Base-by-base conservation (phyloP, 1,140 invertebrate genomes). In the Pseudomyrmex cubaensis region DNA sequence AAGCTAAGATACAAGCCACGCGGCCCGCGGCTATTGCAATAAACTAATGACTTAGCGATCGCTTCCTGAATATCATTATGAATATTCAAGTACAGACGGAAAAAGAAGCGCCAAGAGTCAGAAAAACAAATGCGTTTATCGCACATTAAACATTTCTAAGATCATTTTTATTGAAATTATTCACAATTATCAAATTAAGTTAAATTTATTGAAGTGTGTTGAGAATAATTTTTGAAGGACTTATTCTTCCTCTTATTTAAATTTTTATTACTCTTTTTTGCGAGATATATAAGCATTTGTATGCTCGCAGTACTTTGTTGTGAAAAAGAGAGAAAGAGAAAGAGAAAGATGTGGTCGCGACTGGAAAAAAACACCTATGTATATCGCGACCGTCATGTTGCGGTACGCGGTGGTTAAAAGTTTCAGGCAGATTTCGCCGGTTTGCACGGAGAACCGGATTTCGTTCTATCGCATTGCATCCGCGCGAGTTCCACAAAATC, bases 41-140 rank as follows among this genome's bases (percentile, higher is more conserved):
- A 86, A 87, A 86, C 75, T 87, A 76, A 88, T 77, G 87, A 85
- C 50, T 77, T 82, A 76, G 84, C 85, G 76, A 88, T 87, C 35
- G 15, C 9, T 44, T 59, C 17, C 54, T 13, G 20, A 22, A 50
- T 17, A 46, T 50, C 48, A 12, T 75, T 67, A 87, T 88, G 85
- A 84, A 87, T 88, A 87, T 87, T 80, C 82, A 87, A 5, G 56
- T n/a, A 85, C 59, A 57, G 64, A 25, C 20, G 44, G 13, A 59
- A 50, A 74, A 82, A 64, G 12, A 15, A 63, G 13, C 5, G 2
- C 17, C 1, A 1, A 13, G 46, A 63, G 57, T 56, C 64, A 70
- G 64, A n/a, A 25, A 67, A 75, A 61, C 50, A 12, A 62, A 70
- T 10, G 74, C 12, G 48, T 69, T 86, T 87, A 84, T 73, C 75